Base-by-base conservation (phyloP, 2,888 invertebrate species). In the Hymenopus coronatus region DNA sequence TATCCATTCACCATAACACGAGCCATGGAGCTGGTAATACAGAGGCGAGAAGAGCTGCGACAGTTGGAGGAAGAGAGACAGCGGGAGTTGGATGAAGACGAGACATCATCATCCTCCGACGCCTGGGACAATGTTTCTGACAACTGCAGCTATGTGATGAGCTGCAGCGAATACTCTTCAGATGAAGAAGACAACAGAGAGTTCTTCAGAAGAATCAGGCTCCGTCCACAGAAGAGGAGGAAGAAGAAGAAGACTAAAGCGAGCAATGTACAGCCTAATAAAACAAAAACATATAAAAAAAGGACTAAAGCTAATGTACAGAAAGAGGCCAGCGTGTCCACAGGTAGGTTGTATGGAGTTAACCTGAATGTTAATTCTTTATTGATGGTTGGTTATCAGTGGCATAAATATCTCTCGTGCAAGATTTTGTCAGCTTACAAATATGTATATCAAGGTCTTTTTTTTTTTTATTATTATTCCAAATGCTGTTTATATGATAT, bases 1-100 rank as follows among this genome's bases (percentile, higher is more conserved):
- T 87, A 46, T 12, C 81, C 70, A n/a, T 83, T 81, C 25, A 70
- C 90, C 14, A 28, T 88, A 33, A 90, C 90, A 6, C 83, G 81
- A 6, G 90, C 88, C 46, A 90, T 90, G 90, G 89, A 90, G 28
- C 84, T 84, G 70, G 87, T 90, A n/a, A 33, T 90, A 4, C 33
- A 40, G 84, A 40, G 88, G 82, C 87, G 70, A 85, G 84, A 90
- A 83, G 85, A 89, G 81, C 82, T 88, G 25, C 87, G 40, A 3
- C 87, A 82, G 25, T 25, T 81, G 28, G 87, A 87, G 33, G 30
- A 70, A 20, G 84, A 90, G 82, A 85, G 89, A 46, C 70, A 88
- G 15, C 82, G 30, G 8, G 40, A 82, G 40, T 25, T 81, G 25
- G 82, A 87, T 27, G 30, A 70, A 0, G 54, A 70, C 20, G 20